Evolutionary conservation across 2,888 invertebrate genomes (phyloP), one percentile per base, ranked within the genome.

Genomic region (Diarsia rubi): DNA sequence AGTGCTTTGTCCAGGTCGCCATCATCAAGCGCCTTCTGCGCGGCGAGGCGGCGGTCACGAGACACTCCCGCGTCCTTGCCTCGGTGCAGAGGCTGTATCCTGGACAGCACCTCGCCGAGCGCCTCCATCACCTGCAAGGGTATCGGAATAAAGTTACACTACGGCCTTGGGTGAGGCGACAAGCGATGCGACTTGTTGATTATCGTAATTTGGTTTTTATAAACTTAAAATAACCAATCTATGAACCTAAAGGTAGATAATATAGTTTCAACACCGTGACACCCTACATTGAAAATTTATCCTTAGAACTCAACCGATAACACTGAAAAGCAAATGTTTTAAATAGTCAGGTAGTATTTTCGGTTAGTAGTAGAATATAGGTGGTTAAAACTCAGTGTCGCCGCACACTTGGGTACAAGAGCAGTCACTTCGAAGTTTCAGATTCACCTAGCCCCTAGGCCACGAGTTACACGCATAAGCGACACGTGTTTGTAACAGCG

Each of bases 81-180:
- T 11, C 98, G 97, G 86, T 97, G 97, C 5, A 98, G 95, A 9
- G 97, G 97, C 88, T 97, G 97, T 4, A 98, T 97, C 88, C 98
- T 97, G 24, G 97, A 97, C 64, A 98, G 91, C 0, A 98, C 97
- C 31, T 97, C 97, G 16, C 94, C 91, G 0, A 97, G 92, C 0
- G 94, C 91, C 4, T 88, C 91, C 94, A 95, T 96, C 42, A 96
- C 81, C 96, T 96, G 87, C 0, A 91, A 90, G 47, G 3, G 16
- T 69, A 31, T 79, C 31, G 1, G 5, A 52, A 31, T 2, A 42
- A 27, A 0, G 9, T 68, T 2, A 74, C 21, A 14, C 37, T 24
- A 3, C 16, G 3, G 37, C 11, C n/a, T 19, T 12, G 27, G 57
- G 27, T 4, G 24, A 24, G 14, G 54, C 24, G 54, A 24, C 54